Percentiles rank a stretch among this genome's conserved stretches.
phyloP scores from a whole-genome alignment of 2,797 vertebrate species.

The Gadopsis marmoratus region DNA sequence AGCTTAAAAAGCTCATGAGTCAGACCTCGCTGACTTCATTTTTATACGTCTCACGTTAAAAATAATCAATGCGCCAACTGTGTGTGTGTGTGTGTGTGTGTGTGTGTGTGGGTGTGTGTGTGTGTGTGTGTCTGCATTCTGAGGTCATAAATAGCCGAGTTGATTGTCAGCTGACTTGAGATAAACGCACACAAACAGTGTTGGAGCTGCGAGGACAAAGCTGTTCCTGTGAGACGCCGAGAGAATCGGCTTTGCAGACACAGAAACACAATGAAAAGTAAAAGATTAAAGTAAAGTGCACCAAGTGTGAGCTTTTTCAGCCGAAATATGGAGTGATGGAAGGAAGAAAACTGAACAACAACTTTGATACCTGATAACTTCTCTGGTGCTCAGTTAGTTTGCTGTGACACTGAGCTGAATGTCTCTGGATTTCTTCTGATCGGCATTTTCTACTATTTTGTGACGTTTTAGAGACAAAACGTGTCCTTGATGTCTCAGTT shows the following conservation, averaged over 20 bases:
- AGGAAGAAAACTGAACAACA: neutral
- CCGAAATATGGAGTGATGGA: too few relatives aligned
- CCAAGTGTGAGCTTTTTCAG: too few relatives aligned
- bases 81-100: neutral
- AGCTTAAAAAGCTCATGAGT: neutral
- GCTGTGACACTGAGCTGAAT: neutral
- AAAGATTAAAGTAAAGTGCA: too few relatives aligned
- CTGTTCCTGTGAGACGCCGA: neutral
- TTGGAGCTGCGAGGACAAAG: neutral
- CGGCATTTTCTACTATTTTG: neutral
- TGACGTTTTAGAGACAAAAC: neutral
- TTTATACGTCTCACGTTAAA: neutral
- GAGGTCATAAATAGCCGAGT: conserved; percentile 53
- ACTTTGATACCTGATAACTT: too few relatives aligned
- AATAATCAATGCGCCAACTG: neutral
- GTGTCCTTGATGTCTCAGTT: too few relatives aligned
- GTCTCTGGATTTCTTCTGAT: neutral
- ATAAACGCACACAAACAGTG: conserved; percentile 36
- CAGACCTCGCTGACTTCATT: neutral
- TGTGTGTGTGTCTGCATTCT: conserved; percentile 38
- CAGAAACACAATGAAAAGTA: too few relatives aligned
- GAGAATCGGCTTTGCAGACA: too few relatives aligned
- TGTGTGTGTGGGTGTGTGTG: conserved; percentile 28
- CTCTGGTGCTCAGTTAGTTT: neutral
- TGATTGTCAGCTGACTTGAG: conserved; percentile 49